Percentiles rank a stretch among this genome's conserved stretches.
Conservation (phyloP, 2,888 invertebrate genomes). For the Corbicula japonica region DNA sequence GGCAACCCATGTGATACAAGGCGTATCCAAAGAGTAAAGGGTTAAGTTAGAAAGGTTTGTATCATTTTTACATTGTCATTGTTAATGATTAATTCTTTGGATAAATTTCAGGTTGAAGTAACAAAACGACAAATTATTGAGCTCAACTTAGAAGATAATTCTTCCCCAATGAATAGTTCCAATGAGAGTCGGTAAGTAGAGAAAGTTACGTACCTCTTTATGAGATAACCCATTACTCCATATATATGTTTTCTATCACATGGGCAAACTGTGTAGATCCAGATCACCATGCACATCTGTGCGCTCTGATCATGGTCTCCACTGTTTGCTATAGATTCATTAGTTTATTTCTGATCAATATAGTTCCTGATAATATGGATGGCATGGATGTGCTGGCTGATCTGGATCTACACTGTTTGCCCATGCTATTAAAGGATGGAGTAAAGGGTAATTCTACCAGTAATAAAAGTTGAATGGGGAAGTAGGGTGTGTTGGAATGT, state of each 20-base stretch:
- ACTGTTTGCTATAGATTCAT: background rate
- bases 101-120: conserved; percentile 76
- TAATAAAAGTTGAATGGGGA: too few relatives aligned
- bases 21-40: too few relatives aligned
- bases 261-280: background rate
- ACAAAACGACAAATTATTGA: conserved; percentile 81
- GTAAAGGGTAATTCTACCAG: too few relatives aligned
- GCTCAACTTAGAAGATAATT: conserved; percentile 75
- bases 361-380: background rate
- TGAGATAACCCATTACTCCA: background rate
- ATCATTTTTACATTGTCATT: too few relatives aligned
- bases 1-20: too few relatives aligned
- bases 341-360: background rate
- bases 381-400: too few relatives aligned
- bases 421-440: too few relatives aligned
- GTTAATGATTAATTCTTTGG: background rate
- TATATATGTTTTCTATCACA: background rate
- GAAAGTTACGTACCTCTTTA: background rate
- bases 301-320: background rate
- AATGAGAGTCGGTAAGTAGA: conserved; percentile 62
- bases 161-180: conserved; percentile 55
- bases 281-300: background rate
- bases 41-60: too few relatives aligned
- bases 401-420: too few relatives aligned
- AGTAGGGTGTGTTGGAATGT: too few relatives aligned